A percentile compares a stretch with the other conserved stretches of the same genome.
These are phyloP conservation scores for Hetaerina titia DNA, from an alignment of 2,888 invertebrate genomes.

Conservation along the genomic window DNA sequence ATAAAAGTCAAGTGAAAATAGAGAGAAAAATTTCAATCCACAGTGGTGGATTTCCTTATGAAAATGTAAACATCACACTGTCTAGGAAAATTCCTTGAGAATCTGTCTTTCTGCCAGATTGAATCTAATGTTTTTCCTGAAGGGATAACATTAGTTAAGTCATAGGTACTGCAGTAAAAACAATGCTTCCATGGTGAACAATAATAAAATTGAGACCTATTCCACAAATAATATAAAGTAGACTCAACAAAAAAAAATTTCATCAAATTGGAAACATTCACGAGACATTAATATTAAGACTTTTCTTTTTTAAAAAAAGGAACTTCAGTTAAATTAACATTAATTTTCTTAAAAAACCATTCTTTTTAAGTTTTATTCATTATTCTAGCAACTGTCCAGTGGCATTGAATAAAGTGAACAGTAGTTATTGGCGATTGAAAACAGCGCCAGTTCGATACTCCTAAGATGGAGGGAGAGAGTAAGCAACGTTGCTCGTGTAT, in stretches of 20 bases:
- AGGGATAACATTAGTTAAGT: slow-evolving; percentile 1
- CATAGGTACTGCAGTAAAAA: slow-evolving; percentile 20
- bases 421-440: slow-evolving; percentile 60
- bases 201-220: neutral
- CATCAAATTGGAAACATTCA: slow-evolving; percentile 18
- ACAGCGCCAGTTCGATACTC: slow-evolving; percentile 60
- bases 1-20: slow-evolving; percentile 13
- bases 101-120: neutral
- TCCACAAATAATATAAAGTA: slow-evolving; percentile 23
- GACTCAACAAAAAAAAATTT: neutral
- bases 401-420: slow-evolving; percentile 48
- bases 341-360: neutral
- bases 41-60: neutral
- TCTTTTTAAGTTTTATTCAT: slow-evolving; percentile 21
- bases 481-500: slow-evolving; percentile 66
- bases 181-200: neutral
- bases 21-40: slow-evolving; percentile 1
- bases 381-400: slow-evolving; percentile 30
- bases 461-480: slow-evolving; percentile 66
- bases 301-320: neutral
- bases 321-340: neutral
- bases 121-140: neutral
- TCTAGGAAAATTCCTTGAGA: slow-evolving; percentile 12
- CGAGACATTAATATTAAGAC: neutral
- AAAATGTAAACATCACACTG: slow-evolving; percentile 27